Percentiles rank a stretch among this genome's conserved stretches.
Evolutionary conservation across 2,113 vertebrate genomes (phyloP).

Genomic region (Saimiri boliviensis): DNA sequence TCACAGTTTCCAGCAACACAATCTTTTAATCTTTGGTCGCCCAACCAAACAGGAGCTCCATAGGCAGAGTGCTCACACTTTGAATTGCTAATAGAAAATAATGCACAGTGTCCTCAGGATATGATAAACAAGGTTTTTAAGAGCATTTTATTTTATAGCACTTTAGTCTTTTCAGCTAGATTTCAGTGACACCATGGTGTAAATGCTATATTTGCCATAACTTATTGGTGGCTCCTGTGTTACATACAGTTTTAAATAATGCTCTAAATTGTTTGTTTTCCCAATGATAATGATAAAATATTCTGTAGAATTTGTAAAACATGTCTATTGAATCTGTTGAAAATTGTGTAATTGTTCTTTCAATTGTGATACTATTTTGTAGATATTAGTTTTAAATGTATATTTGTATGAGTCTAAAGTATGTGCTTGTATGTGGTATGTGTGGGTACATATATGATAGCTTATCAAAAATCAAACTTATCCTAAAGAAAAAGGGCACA

Average conservation of each 20-base stretch:
- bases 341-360: constrained; percentile 78
- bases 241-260: constrained; percentile 70
- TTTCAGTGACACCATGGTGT: constrained; percentile 79
- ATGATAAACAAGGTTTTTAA: constrained; percentile 31
- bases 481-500: constrained; percentile 87
- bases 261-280: constrained; percentile 83
- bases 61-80: neutral
- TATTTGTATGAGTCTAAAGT: constrained; percentile 65
- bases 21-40: neutral
- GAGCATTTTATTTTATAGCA: constrained; percentile 61
- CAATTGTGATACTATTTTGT: constrained; percentile 77
- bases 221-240: constrained; percentile 80
- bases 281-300: constrained; percentile 71
- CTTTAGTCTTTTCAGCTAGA: constrained; percentile 74
- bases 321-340: constrained; percentile 79
- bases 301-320: constrained; percentile 78
- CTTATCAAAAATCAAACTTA: constrained; percentile 81
- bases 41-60: neutral
- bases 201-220: constrained; percentile 81
- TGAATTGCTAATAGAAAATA: constrained; percentile 56
- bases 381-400: constrained; percentile 64
- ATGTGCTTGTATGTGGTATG: constrained; percentile 57
- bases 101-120: constrained; percentile 46
- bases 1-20: neutral
- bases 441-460: constrained; percentile 73